phyloP scores from a whole-genome alignment of 2,888 invertebrate species.

The Euplexia lucipara region DNA sequence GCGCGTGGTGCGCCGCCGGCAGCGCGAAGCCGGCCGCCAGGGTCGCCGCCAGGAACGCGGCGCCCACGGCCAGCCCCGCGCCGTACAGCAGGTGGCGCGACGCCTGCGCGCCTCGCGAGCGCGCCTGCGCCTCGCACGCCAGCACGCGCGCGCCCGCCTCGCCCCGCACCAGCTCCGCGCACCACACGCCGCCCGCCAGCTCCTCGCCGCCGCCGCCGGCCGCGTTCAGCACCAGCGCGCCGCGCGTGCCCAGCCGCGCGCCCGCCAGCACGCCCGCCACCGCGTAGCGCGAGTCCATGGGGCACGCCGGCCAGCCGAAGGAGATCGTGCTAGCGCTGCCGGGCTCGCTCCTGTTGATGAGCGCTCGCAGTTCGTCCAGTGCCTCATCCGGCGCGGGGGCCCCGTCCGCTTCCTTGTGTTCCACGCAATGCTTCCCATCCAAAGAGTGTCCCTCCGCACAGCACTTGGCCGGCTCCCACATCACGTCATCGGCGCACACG shows the following conservation, averaged over 20 bases:
- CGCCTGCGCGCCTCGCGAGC: constrained; percentile 88
- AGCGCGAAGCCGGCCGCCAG: constrained; percentile 95
- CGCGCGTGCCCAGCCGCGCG: constrained; percentile 88
- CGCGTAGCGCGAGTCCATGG: constrained; percentile 86
- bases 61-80: constrained; percentile 94
- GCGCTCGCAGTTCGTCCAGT: constrained; percentile 74
- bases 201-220: constrained; percentile 75
- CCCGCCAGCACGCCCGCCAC: constrained; percentile 91
- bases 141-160: constrained; percentile 74
- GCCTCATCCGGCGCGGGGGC: constrained; percentile 76
- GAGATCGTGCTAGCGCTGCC: constrained; percentile 80
- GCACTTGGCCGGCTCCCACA: constrained; percentile 92
- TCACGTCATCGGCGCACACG: constrained; percentile 89
- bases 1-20: constrained; percentile 95
- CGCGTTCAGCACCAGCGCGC: constrained; percentile 84
- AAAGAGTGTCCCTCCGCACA: constrained; percentile 93
- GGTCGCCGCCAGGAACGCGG: constrained; percentile 95
- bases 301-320: constrained; percentile 91
- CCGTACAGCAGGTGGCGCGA: constrained; percentile 94
- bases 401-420: constrained; percentile 64
- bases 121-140: constrained; percentile 90
- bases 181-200: constrained; percentile 86
- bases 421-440: constrained; percentile 89
- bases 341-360: constrained; percentile 80
- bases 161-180: constrained; percentile 89